Conservation (phyloP, 1,140 invertebrate species). For the Bombus consobrinus region DNA sequence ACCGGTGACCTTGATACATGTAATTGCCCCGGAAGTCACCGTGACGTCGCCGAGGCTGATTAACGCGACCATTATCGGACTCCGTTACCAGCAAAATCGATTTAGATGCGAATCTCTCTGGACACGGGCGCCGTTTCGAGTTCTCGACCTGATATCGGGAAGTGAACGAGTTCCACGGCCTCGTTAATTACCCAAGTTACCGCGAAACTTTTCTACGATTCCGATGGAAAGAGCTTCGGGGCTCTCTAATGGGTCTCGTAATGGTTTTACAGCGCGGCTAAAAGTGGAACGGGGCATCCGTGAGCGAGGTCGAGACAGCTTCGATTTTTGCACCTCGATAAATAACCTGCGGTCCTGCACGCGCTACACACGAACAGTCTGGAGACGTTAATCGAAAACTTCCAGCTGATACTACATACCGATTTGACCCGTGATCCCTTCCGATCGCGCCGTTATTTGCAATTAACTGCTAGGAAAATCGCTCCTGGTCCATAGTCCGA, state of each 20-base stretch:
- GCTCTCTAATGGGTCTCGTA: slow-evolving; percentile 67
- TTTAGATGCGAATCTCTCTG: slow-evolving; percentile 65
- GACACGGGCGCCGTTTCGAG: slow-evolving; percentile 42
- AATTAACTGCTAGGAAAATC: slow-evolving; percentile 9
- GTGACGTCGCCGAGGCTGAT: slow-evolving; percentile 53
- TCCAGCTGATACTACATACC: neutral
- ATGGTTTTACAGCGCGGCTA: slow-evolving; percentile 64
- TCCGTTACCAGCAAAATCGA: slow-evolving; percentile 62
- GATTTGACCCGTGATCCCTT: neutral
- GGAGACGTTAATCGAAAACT: slow-evolving; percentile 20
- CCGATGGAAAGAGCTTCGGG: slow-evolving; percentile 60
- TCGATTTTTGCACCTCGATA: slow-evolving; percentile 61
- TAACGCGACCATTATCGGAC: slow-evolving; percentile 60
- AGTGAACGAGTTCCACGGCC: slow-evolving; percentile 66
- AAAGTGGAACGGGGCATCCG: slow-evolving; percentile 26
- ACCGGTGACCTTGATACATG: slow-evolving; percentile 29
- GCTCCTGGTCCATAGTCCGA: neutral
- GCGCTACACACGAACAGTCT: neutral
- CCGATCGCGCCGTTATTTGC: neutral
- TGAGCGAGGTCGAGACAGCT: slow-evolving; percentile 13
- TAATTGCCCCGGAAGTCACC: slow-evolving; percentile 48
- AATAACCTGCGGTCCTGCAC: slow-evolving; percentile 24
- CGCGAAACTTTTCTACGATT: slow-evolving; percentile 70
- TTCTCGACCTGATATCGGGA: slow-evolving; percentile 64
- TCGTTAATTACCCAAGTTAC: slow-evolving; percentile 71